A percentile compares a stretch with the other conserved stretches of the same genome.
phyloP scores from a whole-genome alignment of 2,113 vertebrate genomes.

The Cariama cristata region DNA sequence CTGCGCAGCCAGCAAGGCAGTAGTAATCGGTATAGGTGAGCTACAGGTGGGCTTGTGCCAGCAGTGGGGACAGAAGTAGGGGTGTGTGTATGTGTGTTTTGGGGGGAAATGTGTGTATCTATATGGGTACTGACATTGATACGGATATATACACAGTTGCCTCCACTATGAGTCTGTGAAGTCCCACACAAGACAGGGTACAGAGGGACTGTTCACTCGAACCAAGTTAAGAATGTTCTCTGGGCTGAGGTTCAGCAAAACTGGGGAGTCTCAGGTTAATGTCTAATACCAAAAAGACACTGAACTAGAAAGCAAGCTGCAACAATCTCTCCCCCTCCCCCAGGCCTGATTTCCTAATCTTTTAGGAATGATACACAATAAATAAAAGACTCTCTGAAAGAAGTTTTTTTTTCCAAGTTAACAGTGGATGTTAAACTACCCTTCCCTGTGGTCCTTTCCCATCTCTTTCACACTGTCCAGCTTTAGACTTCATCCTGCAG shows the following conservation, averaged over 20 bases:
- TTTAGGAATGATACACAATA: conserved; percentile 52
- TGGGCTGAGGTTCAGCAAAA: not conserved
- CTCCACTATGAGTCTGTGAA: not conserved
- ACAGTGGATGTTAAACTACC: not conserved
- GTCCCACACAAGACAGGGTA: not conserved
- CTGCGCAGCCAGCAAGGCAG: not conserved
- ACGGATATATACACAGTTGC: not conserved
- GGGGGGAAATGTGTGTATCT: not conserved
- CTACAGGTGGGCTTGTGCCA: not conserved
- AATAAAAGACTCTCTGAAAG: conserved; percentile 35
- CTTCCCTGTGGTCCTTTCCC: conserved; percentile 11
- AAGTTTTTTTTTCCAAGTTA: not conserved
- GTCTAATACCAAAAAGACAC: not conserved
- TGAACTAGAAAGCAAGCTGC: not conserved
- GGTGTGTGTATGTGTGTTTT: not conserved
- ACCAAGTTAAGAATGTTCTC: not conserved
- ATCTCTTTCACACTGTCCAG: conserved; percentile 21
- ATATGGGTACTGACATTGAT: not conserved
- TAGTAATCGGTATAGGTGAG: not conserved
- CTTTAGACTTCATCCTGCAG: conserved; percentile 27
- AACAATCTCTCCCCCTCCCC: not conserved
- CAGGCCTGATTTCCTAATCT: conserved; percentile 41
- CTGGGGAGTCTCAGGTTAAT: not conserved
- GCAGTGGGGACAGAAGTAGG: not conserved
- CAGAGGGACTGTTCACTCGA: not conserved